Base-by-base conservation (phyloP, 2,888 invertebrate species). In the Unio pictorum region DNA sequence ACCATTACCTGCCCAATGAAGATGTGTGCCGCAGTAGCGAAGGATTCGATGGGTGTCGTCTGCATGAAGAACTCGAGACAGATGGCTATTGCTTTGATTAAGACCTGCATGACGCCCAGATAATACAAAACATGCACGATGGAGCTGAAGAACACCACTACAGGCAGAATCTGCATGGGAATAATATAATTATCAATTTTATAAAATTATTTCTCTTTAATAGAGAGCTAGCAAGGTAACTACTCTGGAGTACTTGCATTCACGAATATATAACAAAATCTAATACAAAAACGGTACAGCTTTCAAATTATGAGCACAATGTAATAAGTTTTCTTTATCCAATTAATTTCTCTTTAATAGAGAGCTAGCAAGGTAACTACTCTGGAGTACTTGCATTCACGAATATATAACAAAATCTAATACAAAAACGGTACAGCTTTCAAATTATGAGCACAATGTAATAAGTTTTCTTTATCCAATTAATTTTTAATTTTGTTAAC, bases 21-120 rank as follows among this genome's bases (percentile, higher is more conserved):
- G 45, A 97, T 95, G 89, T 97, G 97, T 0, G 96, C 96, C 0
- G 97, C 95, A 11, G 96, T 94, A 68, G 94, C 96, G 55, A 98
- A 94, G 70, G 97, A 97, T 91, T 98, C 86, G 20, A 85, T 84
- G 1, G 97, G 95, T 0, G 98, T 96, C 0, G 98, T 98, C 23
- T 94, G 94, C 58, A 76, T 67, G 6, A 66, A 55, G 61, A 66
- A 63, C 61, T 78, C 67, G 20, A 80, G 69, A 3, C 75, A 20
- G 1, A 69, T 61, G 17, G 80, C 79, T 1, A 83, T 74, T 20
- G 64, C 63, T 34, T 77, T 75, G 58, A 81, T 81, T 6, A 81
- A 23, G 20, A 67, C 30, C 71, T 83, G 83, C 79, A 83, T 80
- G n/a, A 71, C 74, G 11, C 81, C 81, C 6, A 79, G 64, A 61